Conservation (phyloP, 2,888 invertebrate genomes). For the Himalopsyche japonica region DNA sequence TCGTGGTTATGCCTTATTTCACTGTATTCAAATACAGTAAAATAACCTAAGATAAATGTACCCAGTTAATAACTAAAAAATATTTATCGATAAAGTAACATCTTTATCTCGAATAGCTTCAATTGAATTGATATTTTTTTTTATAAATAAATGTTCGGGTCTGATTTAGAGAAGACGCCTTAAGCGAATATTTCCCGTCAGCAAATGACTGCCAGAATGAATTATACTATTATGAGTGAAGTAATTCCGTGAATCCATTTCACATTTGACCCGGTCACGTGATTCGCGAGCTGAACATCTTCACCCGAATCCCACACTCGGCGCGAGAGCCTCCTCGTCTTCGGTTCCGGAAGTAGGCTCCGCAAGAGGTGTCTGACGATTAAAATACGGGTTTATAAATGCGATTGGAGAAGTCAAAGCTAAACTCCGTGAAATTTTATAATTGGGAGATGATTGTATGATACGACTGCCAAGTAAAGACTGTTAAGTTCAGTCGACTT, state of each 20-base stretch:
- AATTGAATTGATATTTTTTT: background rate
- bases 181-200: background rate
- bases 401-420: background rate
- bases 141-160: background rate
- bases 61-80: too few relatives aligned
- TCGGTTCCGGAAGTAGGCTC: background rate
- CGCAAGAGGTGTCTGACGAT: background rate
- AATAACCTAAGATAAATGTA: too few relatives aligned
- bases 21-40: too few relatives aligned
- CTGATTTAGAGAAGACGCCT: background rate
- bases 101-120: too few relatives aligned
- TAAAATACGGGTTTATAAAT: background rate
- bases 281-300: background rate
- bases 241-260: constrained; percentile 7
- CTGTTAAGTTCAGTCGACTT: background rate
- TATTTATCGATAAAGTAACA: too few relatives aligned
- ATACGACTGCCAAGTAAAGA: background rate
- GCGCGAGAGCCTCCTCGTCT: background rate
- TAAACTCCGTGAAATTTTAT: background rate
- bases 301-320: background rate
- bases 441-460: background rate
- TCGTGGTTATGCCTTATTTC: too few relatives aligned
- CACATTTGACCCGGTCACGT: constrained; percentile 5
- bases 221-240: background rate
- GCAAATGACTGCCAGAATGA: background rate